Percentiles rank a stretch among this genome's conserved stretches.
These are phyloP conservation scores for Acanthopagrus latus DNA, from an alignment of 2,797 vertebrate species.

Conservation along the genomic window DNA sequence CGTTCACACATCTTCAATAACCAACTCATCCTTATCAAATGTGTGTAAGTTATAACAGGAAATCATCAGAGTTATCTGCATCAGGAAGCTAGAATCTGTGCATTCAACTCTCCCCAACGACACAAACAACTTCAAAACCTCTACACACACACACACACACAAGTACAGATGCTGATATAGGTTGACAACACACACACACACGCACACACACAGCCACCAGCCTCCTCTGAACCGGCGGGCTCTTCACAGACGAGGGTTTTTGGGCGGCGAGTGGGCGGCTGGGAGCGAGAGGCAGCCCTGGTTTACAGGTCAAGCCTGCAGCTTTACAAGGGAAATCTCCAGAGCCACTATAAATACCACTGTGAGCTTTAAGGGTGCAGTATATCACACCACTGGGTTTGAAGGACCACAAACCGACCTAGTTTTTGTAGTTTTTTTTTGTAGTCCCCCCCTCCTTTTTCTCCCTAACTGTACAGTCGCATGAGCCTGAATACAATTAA, in stretches of 20 bases:
- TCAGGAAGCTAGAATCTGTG: not conserved
- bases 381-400: conserved; percentile 82
- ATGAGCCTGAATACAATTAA: conserved; percentile 82
- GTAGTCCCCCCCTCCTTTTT: conserved; percentile 5
- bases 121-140: not conserved
- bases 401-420: conserved; percentile 73
- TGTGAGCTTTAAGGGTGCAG: conserved; percentile 83
- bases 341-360: conserved; percentile 85
- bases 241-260: conserved; percentile 86
- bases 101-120: not conserved
- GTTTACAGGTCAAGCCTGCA: conserved; percentile 89
- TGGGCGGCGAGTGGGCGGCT: conserved; percentile 64
- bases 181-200: not conserved
- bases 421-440: conserved; percentile 68
- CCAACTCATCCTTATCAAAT: not conserved
- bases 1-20: not conserved
- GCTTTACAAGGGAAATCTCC: conserved; percentile 89
- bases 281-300: conserved; percentile 83
- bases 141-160: not conserved
- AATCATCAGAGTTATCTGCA: too few relatives aligned
- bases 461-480: conserved; percentile 52
- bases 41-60: not conserved
- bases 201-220: conserved; percentile 10
- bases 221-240: conserved; percentile 59
- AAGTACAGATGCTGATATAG: not conserved